Percentiles rank a stretch among this genome's conserved stretches.
phyloP scores from a whole-genome alignment of 2,888 invertebrate genomes.

The Minunthozetes semirufus region DNA sequence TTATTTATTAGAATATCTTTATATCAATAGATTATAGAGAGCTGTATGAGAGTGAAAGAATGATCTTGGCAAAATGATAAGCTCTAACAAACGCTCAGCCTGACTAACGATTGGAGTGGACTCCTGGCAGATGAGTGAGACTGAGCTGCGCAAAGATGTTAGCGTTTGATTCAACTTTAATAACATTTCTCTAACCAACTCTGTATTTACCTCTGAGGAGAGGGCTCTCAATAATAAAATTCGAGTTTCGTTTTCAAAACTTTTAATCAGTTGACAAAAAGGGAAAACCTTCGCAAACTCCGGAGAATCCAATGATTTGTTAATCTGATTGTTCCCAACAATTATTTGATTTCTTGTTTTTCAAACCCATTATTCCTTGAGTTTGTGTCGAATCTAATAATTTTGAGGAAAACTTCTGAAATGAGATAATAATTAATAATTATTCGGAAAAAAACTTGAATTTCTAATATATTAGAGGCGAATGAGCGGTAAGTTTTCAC shows the following conservation, averaged over 20 bases:
- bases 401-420: neutral
- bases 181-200: neutral
- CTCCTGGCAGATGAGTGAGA: constrained; percentile 1
- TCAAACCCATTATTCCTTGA: neutral
- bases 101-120: neutral
- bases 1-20: too few species aligned
- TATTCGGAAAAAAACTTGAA: neutral
- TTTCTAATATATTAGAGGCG: neutral
- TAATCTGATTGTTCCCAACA: neutral
- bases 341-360: neutral
- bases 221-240: neutral
- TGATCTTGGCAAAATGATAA: too few species aligned
- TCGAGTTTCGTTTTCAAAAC: neutral
- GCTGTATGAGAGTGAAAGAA: too few species aligned
- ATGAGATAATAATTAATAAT: neutral
- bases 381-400: neutral
- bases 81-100: neutral
- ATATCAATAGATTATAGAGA: too few species aligned
- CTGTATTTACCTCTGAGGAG: neutral
- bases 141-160: constrained; percentile 13
- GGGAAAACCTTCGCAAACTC: too few species aligned
- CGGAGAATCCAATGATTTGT: too few species aligned
- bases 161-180: constrained; percentile 3
- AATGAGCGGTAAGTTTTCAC: neutral
- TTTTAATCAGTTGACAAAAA: too few species aligned